A percentile compares a stretch with the other conserved stretches of the same genome.
Evolutionary conservation across 2,797 vertebrate species (phyloP).

Genomic region (Lepus townsendii): DNA sequence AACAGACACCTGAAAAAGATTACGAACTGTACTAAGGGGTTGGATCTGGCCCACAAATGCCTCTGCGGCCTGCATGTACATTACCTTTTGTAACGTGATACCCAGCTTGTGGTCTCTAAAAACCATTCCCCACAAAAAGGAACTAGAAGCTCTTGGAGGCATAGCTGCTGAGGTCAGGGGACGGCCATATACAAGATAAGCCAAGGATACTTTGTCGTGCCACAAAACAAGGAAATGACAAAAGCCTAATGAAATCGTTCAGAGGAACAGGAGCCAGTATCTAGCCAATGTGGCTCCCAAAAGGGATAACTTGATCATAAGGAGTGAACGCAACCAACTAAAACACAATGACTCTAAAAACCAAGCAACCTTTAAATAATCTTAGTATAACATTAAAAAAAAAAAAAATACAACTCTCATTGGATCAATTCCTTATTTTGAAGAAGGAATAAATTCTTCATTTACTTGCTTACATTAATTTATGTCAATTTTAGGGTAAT

Average conservation of each 20-base stretch:
- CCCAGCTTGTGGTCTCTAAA: background rate
- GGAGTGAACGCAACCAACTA: background rate
- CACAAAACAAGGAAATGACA: conserved; percentile 30
- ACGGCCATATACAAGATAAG: background rate
- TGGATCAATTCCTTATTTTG: background rate
- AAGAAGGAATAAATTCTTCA: conserved; percentile 10
- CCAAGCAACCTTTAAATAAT: background rate
- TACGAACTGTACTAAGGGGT: background rate
- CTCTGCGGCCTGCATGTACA: background rate
- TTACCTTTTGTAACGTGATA: background rate
- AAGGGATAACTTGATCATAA: background rate
- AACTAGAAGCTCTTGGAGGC: background rate
- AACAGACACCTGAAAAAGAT: conserved; percentile 6
- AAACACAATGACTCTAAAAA: conserved; percentile 24
- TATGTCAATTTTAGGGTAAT: conserved; percentile 9
- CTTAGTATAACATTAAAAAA: background rate
- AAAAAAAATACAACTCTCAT: background rate
- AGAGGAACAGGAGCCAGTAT: background rate
- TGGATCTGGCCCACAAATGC: background rate
- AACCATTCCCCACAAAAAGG: conserved; percentile 39
- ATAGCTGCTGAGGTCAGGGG: background rate
- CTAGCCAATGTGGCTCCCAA: background rate
- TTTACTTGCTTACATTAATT: background rate
- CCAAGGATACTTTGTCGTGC: background rate
- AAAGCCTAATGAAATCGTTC: background rate